phyloP scores from a whole-genome alignment of 2,113 vertebrate species.

The Candoia aspera region DNA sequence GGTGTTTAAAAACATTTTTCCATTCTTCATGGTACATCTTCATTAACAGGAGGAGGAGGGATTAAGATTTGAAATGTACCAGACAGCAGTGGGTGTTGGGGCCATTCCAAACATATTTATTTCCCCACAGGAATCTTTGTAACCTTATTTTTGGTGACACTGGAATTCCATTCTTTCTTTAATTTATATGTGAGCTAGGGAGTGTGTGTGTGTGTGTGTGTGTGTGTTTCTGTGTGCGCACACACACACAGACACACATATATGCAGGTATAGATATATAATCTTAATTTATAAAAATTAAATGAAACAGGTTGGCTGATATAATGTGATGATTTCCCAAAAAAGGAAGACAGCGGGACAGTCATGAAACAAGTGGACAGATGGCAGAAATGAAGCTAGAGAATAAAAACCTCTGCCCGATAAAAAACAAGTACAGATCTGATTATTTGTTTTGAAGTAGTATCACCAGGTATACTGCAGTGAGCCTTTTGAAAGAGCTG shows the following conservation, averaged over 20 bases:
- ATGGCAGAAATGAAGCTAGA: constrained; percentile 44
- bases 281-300: neutral
- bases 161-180: neutral
- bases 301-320: constrained; percentile 31
- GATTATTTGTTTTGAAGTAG: constrained; percentile 58
- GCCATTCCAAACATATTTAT: neutral
- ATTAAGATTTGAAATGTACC: neutral
- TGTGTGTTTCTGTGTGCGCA: too few species aligned
- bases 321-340: constrained; percentile 18
- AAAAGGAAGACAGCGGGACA: constrained; percentile 11
- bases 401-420: constrained; percentile 51
- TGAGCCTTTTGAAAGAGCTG: neutral
- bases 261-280: neutral
- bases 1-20: neutral
- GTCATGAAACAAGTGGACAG: constrained; percentile 46
- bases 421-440: constrained; percentile 46
- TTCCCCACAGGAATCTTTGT: neutral
- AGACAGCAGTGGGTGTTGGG: neutral
- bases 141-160: neutral
- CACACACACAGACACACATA: neutral
- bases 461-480: constrained; percentile 10
- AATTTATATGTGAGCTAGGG: neutral
- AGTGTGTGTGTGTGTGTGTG: neutral
- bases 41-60: neutral
- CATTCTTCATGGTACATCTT: neutral